Percentiles rank a stretch among this genome's conserved stretches.
Conservation (phyloP, 2,113 vertebrate species). For the Proterorhinus semilunaris region DNA sequence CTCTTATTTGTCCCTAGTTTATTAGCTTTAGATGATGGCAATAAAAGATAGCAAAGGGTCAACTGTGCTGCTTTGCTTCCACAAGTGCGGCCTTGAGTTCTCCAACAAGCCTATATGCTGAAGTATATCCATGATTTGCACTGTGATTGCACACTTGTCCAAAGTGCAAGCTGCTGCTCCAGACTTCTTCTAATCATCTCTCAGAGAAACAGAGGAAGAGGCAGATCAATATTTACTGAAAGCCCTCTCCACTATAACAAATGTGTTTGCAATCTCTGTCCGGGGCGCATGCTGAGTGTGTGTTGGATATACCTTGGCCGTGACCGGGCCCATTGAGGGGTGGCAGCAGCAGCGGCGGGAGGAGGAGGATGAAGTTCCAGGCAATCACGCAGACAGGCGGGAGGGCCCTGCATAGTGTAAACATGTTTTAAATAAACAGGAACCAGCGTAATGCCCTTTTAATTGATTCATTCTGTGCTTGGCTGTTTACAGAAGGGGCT, state of each 20-base stretch:
- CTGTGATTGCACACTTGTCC: conserved; percentile 43
- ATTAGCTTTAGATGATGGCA: conserved; percentile 47
- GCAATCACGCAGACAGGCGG: conserved; percentile 73
- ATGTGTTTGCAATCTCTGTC: conserved; percentile 75
- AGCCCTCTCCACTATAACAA: conserved; percentile 65
- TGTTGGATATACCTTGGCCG: conserved; percentile 65
- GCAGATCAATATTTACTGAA: conserved; percentile 76
- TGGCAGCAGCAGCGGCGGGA: conserved; percentile 50
- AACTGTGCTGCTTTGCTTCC: neutral
- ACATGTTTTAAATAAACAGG: conserved; percentile 87
- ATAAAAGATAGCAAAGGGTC: neutral
- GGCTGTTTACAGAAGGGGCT: conserved; percentile 80
- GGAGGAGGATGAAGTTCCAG: conserved; percentile 68
- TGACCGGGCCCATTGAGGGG: conserved; percentile 57
- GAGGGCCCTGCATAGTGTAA: conserved; percentile 77
- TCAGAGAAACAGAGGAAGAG: conserved; percentile 64
- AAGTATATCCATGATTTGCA: conserved; percentile 15
- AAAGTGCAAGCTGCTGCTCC: conserved; percentile 32
- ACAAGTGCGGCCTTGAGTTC: neutral
- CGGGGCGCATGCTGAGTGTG: conserved; percentile 24
- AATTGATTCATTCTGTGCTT: conserved; percentile 84
- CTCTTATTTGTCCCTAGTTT: too few species aligned
- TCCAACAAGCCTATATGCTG: conserved; percentile 15
- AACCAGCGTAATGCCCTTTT: conserved; percentile 83
- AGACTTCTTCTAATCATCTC: conserved; percentile 61